phyloP scores from a whole-genome alignment of 2,888 invertebrate species.

The Melangyna quadrimaculata region DNA sequence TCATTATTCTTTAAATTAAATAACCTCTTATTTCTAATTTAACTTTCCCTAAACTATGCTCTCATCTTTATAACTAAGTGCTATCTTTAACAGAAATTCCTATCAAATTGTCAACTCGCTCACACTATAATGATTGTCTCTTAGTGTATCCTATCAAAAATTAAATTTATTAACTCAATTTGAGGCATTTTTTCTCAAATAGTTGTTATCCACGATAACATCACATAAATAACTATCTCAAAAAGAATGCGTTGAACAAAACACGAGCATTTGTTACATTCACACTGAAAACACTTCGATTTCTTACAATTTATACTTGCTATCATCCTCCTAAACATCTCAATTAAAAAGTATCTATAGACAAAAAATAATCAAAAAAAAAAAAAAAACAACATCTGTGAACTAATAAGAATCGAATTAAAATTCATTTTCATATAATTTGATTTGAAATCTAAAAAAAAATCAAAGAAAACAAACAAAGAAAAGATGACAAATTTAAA shows the following conservation, averaged over 20 bases:
- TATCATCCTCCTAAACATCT: constrained; percentile 41
- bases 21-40: too few species aligned
- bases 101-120: neutral
- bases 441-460: neutral
- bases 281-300: constrained; percentile 30
- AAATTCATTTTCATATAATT: constrained; percentile 25
- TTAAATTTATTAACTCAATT: neutral
- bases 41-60: too few species aligned
- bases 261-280: constrained; percentile 68
- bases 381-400: neutral
- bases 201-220: neutral
- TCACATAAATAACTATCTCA: constrained; percentile 36
- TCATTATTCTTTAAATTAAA: too few species aligned
- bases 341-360: constrained; percentile 46
- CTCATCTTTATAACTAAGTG: neutral
- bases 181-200: neutral
- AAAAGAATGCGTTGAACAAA: constrained; percentile 52
- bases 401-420: constrained; percentile 44
- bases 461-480: neutral
- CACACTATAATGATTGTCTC: neutral
- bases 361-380: neutral
- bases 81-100: neutral
- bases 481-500: constrained; percentile 54
- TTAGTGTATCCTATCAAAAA: neutral
- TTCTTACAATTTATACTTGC: neutral